These are phyloP conservation scores for Hemibagrus guttatus DNA, from an alignment of 2,797 vertebrate species.

Conservation along the genomic window DNA sequence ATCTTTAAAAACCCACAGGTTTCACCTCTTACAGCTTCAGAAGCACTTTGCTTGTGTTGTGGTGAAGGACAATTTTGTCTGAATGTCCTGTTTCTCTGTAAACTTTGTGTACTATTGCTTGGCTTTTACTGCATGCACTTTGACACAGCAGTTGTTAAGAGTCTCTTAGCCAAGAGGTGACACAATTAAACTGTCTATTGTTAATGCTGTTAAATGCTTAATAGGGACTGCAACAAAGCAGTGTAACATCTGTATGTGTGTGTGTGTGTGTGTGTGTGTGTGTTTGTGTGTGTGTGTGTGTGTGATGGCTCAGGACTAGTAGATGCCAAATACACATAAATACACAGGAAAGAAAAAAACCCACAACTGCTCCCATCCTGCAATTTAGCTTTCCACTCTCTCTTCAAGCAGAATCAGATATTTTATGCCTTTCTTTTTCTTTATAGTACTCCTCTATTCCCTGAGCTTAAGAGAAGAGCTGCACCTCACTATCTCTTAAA, in stretches of 20 bases:
- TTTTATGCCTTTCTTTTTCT: slow-evolving; percentile 1
- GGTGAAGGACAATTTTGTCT: not conserved
- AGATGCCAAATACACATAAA: not conserved
- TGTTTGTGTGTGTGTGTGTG: slow-evolving; percentile 13
- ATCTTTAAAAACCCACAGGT: not conserved
- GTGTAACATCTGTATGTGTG: not conserved
- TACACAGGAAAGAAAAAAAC: not conserved
- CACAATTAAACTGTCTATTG: slow-evolving; percentile 20
- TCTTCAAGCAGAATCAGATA: slow-evolving; percentile 10
- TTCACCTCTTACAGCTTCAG: slow-evolving; percentile 8
- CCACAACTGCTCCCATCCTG: not conserved
- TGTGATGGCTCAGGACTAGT: not conserved
- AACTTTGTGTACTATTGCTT: not conserved
- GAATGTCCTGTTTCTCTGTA: not conserved
- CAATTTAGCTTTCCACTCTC: slow-evolving; percentile 8
- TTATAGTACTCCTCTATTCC: not conserved
- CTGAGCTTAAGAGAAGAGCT: slow-evolving; percentile 16
- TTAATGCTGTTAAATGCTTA: slow-evolving; percentile 44
- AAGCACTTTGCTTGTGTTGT: not conserved
- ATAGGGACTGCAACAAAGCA: slow-evolving; percentile 18
- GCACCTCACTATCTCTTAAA: slow-evolving; percentile 13
- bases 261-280: slow-evolving; percentile 12
- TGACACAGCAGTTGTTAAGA: not conserved
- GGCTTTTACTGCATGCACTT: slow-evolving; percentile 3
- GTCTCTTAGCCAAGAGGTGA: slow-evolving; percentile 14